Evolutionary conservation across 1,140 invertebrate genomes (phyloP).

Genomic region (Brachionus manjavacas): DNA sequence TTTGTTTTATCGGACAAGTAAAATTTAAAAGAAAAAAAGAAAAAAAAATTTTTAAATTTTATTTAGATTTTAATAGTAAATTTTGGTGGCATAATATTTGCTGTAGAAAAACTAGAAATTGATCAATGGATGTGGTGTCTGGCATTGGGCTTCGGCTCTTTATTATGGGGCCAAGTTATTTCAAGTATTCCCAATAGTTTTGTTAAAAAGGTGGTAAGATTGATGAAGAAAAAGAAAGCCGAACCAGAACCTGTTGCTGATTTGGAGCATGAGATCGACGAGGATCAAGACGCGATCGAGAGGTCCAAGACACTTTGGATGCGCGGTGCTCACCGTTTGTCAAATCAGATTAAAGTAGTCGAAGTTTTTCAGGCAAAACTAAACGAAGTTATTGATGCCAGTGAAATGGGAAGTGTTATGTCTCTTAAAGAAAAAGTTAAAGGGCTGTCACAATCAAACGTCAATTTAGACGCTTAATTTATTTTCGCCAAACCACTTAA

Average conservation of each 20-base stretch:
- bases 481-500: neutral
- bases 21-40: neutral
- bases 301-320: neutral
- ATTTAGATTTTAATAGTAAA: constrained; percentile 88
- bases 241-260: neutral
- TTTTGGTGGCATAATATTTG: constrained; percentile 92
- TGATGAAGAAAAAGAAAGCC: neutral
- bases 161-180: constrained; percentile 88
- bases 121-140: constrained; percentile 99
- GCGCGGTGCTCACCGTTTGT: neutral
- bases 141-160: constrained; percentile 87
- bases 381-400: constrained; percentile 37
- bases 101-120: constrained; percentile 75
- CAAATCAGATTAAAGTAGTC: constrained; percentile 15
- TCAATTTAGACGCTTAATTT: neutral
- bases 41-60: constrained; percentile 41
- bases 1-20: constrained; percentile 84
- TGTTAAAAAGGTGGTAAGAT: neutral
- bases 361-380: constrained; percentile 27
- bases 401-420: neutral
- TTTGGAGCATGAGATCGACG: constrained; percentile 10
- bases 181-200: neutral
- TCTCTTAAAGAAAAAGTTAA: neutral
- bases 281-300: neutral
- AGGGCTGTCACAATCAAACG: neutral